phyloP scores from a whole-genome alignment of 2,113 vertebrate species.

The Tragelaphus buxtoni region DNA sequence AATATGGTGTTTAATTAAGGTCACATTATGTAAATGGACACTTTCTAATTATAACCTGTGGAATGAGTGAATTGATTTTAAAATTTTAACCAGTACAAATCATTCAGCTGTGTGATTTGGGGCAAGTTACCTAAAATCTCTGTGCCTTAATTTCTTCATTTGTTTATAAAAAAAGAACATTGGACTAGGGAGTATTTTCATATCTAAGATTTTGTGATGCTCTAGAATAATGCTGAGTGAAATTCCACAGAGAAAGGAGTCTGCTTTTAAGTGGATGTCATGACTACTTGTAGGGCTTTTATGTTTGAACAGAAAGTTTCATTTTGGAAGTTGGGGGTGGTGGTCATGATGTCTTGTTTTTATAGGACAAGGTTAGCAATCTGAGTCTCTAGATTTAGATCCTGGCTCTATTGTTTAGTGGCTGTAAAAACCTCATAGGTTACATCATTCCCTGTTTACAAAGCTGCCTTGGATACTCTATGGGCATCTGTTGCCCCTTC shows the following conservation, averaged over 20 bases:
- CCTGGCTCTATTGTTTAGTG: not conserved
- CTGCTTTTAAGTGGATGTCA: not conserved
- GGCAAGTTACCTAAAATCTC: not conserved
- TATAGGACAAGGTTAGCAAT: not conserved
- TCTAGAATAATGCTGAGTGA: not conserved
- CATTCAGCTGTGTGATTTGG: not conserved
- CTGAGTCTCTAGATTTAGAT: not conserved
- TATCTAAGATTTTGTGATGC: not conserved
- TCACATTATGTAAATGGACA: not conserved
- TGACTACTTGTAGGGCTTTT: not conserved
- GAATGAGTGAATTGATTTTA: not conserved
- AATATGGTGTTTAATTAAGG: not conserved
- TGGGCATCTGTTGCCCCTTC: not conserved
- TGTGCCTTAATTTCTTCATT: not conserved
- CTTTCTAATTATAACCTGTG: not conserved
- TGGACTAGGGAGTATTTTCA: not conserved
- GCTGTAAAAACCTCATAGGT: not conserved
- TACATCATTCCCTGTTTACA: not conserved
- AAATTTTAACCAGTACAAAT: not conserved
- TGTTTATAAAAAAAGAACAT: not conserved
- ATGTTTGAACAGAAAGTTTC: not conserved
- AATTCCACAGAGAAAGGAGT: not conserved
- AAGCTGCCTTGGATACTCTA: not conserved
- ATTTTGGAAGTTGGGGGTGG: not conserved
- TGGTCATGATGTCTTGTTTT: not conserved